Evolutionary conservation across 2,113 vertebrate species (phyloP).

Genomic region (Pedionomus torquatus): DNA sequence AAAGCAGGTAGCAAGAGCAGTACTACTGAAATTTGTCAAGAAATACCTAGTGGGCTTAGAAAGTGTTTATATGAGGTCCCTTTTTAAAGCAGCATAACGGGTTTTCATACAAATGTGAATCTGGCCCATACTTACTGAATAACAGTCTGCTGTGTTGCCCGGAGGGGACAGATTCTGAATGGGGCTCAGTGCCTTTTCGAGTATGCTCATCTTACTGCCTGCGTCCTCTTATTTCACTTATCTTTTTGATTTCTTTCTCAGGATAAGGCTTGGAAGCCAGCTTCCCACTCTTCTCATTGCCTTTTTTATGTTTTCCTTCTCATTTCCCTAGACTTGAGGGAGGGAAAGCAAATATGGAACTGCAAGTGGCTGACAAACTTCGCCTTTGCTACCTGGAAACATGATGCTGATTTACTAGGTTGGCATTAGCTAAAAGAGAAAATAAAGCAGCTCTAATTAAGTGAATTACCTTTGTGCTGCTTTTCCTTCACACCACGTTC

Average conservation of each 20-base stretch:
- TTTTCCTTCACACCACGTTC: background rate
- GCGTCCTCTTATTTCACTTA: background rate
- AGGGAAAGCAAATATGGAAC: background rate
- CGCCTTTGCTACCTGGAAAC: background rate
- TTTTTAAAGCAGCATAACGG: background rate
- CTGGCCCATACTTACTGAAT: background rate
- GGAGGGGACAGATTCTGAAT: background rate
- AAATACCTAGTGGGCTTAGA: background rate
- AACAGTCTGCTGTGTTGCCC: background rate
- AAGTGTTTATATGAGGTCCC: background rate
- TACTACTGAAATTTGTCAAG: background rate
- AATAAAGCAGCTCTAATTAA: background rate
- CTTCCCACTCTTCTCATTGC: background rate
- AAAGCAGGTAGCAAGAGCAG: background rate
- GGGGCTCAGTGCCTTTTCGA: background rate
- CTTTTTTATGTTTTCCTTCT: background rate
- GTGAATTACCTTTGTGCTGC: background rate
- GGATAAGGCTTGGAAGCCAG: background rate
- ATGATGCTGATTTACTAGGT: background rate
- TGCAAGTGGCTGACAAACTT: background rate
- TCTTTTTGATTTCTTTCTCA: background rate
- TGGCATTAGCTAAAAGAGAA: background rate
- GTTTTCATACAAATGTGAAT: background rate
- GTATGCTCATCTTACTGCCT: background rate
- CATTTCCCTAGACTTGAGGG: background rate